Percentiles rank a stretch among this genome's conserved stretches.
These are phyloP conservation scores for Characodon lateralis DNA, from an alignment of 2,797 vertebrate species.

Conservation along the genomic window DNA sequence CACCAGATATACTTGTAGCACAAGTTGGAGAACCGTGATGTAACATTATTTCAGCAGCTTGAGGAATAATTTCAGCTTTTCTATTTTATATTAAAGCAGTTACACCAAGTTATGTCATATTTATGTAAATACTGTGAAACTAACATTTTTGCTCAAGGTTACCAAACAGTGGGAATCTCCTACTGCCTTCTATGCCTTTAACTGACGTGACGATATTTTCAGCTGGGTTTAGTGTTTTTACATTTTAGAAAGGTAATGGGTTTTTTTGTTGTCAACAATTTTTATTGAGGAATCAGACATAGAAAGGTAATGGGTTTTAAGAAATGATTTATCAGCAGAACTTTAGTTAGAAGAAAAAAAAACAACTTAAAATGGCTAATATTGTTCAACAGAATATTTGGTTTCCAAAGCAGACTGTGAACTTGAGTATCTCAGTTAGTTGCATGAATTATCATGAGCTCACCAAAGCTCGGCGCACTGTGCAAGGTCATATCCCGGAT, in stretches of 20 bases:
- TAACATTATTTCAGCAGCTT: background rate
- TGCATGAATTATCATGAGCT: conserved; percentile 41
- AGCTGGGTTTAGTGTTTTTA: background rate
- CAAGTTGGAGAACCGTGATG: background rate
- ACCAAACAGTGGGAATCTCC: background rate
- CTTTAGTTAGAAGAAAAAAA: background rate
- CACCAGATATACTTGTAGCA: background rate
- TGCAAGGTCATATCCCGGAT: conserved; percentile 99
- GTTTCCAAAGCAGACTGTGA: background rate
- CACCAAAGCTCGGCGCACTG: conserved; percentile 98
- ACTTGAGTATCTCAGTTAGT: background rate
- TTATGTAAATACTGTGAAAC: background rate
- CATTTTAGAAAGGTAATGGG: background rate
- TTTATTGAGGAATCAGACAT: too few species aligned
- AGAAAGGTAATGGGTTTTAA: background rate
- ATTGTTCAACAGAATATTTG: background rate
- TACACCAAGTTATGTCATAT: background rate
- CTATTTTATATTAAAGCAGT: background rate
- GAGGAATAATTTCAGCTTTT: background rate
- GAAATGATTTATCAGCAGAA: background rate
- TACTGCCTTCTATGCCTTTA: background rate
- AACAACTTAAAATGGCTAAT: background rate
- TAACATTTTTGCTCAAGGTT: background rate
- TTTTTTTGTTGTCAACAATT: too few species aligned
- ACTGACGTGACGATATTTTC: background rate